A percentile compares a stretch with the other conserved stretches of the same genome.
These are phyloP conservation scores for Scleropages formosus DNA, from an alignment of 2,797 vertebrate species.

Conservation along the genomic window DNA sequence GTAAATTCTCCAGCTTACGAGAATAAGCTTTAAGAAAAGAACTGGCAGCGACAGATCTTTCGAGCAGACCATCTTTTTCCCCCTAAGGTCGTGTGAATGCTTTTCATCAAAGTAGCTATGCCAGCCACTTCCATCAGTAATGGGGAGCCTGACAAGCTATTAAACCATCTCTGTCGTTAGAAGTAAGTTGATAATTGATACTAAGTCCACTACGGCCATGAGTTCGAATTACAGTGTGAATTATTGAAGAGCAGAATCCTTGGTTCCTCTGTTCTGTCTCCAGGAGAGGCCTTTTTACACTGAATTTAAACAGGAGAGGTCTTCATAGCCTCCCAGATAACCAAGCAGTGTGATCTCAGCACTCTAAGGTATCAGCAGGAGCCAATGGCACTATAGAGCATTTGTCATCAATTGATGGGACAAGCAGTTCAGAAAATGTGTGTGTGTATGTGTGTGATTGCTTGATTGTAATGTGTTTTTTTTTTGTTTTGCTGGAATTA, in stretches of 20 bases:
- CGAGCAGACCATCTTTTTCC: neutral
- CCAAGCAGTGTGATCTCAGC: neutral
- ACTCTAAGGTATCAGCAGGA: neutral
- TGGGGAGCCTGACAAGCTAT: constrained; percentile 1
- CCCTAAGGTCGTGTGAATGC: neutral
- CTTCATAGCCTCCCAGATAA: neutral
- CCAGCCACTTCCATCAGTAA: neutral
- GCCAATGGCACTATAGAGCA: too few relatives aligned
- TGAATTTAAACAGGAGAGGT: neutral
- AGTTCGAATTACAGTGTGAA: constrained; percentile 30
- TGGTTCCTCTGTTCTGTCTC: neutral
- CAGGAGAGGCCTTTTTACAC: neutral
- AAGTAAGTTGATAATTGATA: constrained; percentile 26
- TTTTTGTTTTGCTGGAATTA: too few relatives aligned
- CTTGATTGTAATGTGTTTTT: too few relatives aligned
- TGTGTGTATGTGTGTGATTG: too few relatives aligned
- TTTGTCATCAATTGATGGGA: too few relatives aligned
- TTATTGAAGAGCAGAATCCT: constrained; percentile 34
- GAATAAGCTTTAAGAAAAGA: constrained; percentile 4
- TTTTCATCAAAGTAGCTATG: neutral
- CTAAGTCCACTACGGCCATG: constrained; percentile 10
- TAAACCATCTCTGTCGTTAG: constrained; percentile 10
- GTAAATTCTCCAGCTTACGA: neutral
- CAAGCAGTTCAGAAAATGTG: too few relatives aligned
- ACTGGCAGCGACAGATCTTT: neutral